Percentiles rank a stretch among this genome's conserved stretches.
These are phyloP conservation scores for Heliornis fulica DNA, from an alignment of 2,113 vertebrate species.

Conservation along the genomic window DNA sequence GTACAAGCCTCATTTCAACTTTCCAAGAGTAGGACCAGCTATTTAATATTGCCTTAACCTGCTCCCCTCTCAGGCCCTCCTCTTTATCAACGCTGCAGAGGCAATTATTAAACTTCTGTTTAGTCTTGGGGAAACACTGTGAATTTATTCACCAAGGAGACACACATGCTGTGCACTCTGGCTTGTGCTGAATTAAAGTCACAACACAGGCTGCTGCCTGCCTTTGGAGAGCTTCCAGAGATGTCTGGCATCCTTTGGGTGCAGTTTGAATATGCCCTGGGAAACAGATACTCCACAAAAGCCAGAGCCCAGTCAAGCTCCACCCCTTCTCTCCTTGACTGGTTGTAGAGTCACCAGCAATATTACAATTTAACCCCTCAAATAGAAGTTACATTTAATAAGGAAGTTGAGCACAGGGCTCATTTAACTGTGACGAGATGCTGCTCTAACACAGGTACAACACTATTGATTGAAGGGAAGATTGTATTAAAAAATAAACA, in stretches of 20 bases:
- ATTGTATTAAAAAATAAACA: background rate
- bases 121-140: background rate
- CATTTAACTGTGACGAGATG: background rate
- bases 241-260: constrained; percentile 19
- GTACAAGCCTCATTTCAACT: background rate
- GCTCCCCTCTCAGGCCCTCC: background rate
- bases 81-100: background rate
- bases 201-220: background rate
- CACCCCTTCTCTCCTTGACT: background rate
- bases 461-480: background rate
- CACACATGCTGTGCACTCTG: background rate
- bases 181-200: background rate
- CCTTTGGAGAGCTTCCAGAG: background rate
- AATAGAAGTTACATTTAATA: background rate
- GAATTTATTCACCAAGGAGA: background rate
- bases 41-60: background rate
- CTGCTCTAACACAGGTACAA: background rate
- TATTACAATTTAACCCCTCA: background rate
- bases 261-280: background rate
- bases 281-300: constrained; percentile 6
- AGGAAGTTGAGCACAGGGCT: background rate
- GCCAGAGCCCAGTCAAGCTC: background rate
- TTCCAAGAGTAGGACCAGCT: background rate
- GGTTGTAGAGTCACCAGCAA: background rate
- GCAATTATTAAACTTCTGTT: background rate